Evolutionary conservation across 2,888 invertebrate genomes (phyloP), one percentile per base, ranked within the genome.

Genomic region (Drosophila nigritarsus): DNA sequence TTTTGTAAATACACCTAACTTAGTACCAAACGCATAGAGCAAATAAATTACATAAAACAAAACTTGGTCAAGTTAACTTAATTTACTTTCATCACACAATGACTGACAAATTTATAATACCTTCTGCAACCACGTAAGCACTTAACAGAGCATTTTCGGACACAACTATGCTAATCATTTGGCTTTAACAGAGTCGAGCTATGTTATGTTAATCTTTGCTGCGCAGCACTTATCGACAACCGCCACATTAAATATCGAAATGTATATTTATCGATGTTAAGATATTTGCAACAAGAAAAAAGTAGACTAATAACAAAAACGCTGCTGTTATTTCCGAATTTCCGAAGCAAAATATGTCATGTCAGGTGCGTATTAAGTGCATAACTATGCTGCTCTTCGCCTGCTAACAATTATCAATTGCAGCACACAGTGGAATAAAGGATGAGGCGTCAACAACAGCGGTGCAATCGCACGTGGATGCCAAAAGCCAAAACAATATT

Each of bases 1-100:
- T 75, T 80, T 80, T 84, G 78, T 84, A 82, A 55, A 76, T 86
- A 66, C 18, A 60, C 65, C 82, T 84, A 81, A 81, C 73, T 62
- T 83, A 85, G 83, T 70, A 71, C 65, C 73, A 82, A 40, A 56
- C 73, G 65, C 83, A 67, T 74, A 75, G 68, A 76, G 74, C 62
- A 75, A 85, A 83, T 82, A 81, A 80, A 87, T 65, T 61, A 65
- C 61, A 32, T 34, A 2, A 54, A 27, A 50, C 9, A 27, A 32
- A 42, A 32, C 7, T 32, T 51, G 15, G 24, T 1, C 3, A 24
- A 15, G 6, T n/a, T n/a, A 60, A 1, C 15, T 24, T 3, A 15
- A 8, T 29, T 34, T 34, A 27, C 20, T 13, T 45, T 15, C 24
- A 15, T 34, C 15, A 20, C 51, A 53, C 9, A 34, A 18, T 2